Conservation (phyloP, 2,888 invertebrate genomes). For the Anagyrus pseudococci region DNA sequence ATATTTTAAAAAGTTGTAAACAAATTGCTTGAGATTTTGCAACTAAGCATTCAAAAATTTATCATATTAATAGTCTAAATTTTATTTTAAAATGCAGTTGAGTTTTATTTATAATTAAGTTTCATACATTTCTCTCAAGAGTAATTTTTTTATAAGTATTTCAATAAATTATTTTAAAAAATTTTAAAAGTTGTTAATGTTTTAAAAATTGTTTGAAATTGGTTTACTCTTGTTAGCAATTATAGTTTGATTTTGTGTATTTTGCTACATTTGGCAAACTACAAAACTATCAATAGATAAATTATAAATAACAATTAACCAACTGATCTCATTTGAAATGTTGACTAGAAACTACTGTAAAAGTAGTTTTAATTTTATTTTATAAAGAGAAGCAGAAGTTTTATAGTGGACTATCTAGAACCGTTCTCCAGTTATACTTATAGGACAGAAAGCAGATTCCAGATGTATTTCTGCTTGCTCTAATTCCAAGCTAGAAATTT, state of each 20-base stretch:
- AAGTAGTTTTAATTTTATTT: too few species aligned
- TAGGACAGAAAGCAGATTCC: too few species aligned
- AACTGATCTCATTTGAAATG: constrained; percentile 31
- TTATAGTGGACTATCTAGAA: too few species aligned
- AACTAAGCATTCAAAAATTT: too few species aligned
- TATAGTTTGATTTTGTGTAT: constrained; percentile 20
- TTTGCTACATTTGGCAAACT: constrained; percentile 17
- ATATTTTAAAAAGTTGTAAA: too few species aligned
- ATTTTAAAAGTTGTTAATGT: too few species aligned
- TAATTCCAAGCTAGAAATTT: background rate
- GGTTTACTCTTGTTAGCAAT: background rate
- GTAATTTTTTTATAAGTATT: background rate
- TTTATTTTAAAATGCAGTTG: too few species aligned
- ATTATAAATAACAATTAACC: constrained; percentile 39
- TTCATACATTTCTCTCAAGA: background rate
- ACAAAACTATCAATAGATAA: constrained; percentile 36
- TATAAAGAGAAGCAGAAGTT: background rate
- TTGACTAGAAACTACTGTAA: too few species aligned
- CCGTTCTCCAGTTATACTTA: too few species aligned
- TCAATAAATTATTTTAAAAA: background rate
- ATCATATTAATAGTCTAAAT: too few species aligned
- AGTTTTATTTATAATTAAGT: too few species aligned
- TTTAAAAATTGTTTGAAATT: background rate
- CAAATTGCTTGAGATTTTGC: too few species aligned
- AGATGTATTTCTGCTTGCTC: background rate